These are phyloP conservation scores for Melanostoma mellinum DNA, from an alignment of 2,888 invertebrate species.

Conservation along the genomic window DNA sequence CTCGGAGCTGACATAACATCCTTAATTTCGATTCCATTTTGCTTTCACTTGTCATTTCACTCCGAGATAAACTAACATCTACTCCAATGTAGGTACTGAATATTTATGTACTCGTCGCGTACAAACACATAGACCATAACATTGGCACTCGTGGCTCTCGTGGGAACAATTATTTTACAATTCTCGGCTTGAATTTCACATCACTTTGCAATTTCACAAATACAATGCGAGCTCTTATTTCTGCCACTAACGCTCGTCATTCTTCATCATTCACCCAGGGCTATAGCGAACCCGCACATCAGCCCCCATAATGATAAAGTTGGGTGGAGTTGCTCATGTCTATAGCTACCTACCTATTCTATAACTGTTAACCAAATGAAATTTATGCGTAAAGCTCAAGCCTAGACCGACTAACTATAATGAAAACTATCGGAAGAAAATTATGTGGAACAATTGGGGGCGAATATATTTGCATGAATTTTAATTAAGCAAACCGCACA, in stretches of 20 bases:
- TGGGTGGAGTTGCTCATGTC: conserved; percentile 3
- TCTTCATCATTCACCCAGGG: conserved; percentile 2
- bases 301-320: conserved; percentile 45
- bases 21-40: conserved; percentile 41
- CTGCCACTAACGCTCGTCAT: background rate
- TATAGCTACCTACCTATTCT: background rate
- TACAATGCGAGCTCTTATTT: conserved; percentile 1
- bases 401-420: background rate
- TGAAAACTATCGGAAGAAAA: conserved; percentile 2
- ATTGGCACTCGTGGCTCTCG: conserved; percentile 9
- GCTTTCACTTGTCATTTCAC: conserved; percentile 63
- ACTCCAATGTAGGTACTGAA: background rate
- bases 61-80: conserved; percentile 15
- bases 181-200: conserved; percentile 45
- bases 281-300: conserved; percentile 25
- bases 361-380: background rate
- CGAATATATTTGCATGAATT: conserved; percentile 53
- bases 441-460: conserved; percentile 24
- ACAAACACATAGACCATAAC: background rate
- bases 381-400: background rate
- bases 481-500: conserved; percentile 61
- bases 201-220: conserved; percentile 19
- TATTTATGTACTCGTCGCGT: no score
- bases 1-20: conserved; percentile 36
- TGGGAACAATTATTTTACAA: conserved; percentile 48